Percentiles rank a stretch among this genome's conserved stretches.
These are phyloP conservation scores for Todiramphus saurophagus DNA, from an alignment of 2,113 vertebrate genomes.

Conservation along the genomic window DNA sequence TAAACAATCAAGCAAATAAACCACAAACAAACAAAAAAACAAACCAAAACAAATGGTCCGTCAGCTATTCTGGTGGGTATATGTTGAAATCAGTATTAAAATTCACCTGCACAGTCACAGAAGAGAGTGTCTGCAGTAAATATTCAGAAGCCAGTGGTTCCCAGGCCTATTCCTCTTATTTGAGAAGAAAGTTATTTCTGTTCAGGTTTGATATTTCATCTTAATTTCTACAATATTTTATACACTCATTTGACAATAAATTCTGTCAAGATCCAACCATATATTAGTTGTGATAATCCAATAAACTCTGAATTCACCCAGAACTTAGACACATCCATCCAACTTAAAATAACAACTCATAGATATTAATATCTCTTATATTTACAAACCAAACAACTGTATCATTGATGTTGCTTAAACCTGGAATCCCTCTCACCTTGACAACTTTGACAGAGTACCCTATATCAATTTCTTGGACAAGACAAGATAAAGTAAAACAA, in stretches of 20 bases:
- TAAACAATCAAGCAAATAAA: background rate
- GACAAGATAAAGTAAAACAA: slow-evolving; percentile 17
- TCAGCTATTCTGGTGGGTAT: background rate
- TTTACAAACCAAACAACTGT: background rate
- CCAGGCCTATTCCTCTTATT: background rate
- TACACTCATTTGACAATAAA: background rate
- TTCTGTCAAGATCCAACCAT: background rate
- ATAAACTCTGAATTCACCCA: background rate
- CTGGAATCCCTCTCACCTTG: background rate
- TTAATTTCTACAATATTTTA: background rate
- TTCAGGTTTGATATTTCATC: background rate
- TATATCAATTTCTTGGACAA: background rate
- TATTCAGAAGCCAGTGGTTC: background rate
- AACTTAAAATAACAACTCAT: background rate
- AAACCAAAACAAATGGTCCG: background rate
- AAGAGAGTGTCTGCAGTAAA: background rate
- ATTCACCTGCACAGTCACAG: background rate
- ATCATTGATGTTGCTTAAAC: background rate
- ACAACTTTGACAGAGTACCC: background rate
- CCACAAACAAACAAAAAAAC: background rate
- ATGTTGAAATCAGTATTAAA: background rate
- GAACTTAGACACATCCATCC: background rate
- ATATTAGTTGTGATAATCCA: background rate
- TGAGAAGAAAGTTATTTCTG: background rate
- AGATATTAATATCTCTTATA: background rate